Base-by-base conservation (phyloP, 2,113 vertebrate species). In the Puma concolor region DNA sequence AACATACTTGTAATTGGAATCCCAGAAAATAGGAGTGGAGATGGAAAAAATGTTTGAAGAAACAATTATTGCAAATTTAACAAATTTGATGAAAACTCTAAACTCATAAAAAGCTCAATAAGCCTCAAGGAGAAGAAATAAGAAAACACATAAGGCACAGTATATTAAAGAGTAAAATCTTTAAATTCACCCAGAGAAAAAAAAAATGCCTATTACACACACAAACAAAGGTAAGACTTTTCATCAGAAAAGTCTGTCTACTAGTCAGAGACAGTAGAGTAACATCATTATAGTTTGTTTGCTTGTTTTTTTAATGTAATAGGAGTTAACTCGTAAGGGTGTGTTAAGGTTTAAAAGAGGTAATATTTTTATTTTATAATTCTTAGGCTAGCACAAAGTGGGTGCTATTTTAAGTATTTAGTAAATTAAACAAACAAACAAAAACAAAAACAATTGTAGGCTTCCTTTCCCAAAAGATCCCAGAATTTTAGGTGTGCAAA, bases 21-120 rank as follows among this genome's bases (percentile, higher is more conserved):
- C 50, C 64, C n/a, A 88, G 57, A 79, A 91, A 93, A 60, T 31
- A 9, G 2, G 48, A 86, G 4, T 31, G 9, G 48, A 57, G 23
- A 63, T 12, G 67, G 38, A 60, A 95, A 97, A 85, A 71, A 7
- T 27, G 63, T 33, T 79, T 95, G 19, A 83, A 41, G 38, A 93
- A 88, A 90, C 50, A 74, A 80, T 88, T 41, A 29, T 44, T 95
- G 44, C 9, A 93, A 81, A 77, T 85, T 86, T 81, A 92, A 92
- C 27, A 81, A 81, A 77, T 89, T 82, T 88, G 44, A 71, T 64
- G 74, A 94, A 95, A 94, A 52, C 21, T 31, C 89, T 85, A 57
- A 85, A 69, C 27, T 16, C 16, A 72, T 64, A 94, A 54, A 41
- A 74, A 76, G 10, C 27, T 92, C 14, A 81, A 29, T 27, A 41